A percentile compares a stretch with the other conserved stretches of the same genome.
phyloP scores from a whole-genome alignment of 2,113 vertebrate genomes.

The Tursiops truncatus region DNA sequence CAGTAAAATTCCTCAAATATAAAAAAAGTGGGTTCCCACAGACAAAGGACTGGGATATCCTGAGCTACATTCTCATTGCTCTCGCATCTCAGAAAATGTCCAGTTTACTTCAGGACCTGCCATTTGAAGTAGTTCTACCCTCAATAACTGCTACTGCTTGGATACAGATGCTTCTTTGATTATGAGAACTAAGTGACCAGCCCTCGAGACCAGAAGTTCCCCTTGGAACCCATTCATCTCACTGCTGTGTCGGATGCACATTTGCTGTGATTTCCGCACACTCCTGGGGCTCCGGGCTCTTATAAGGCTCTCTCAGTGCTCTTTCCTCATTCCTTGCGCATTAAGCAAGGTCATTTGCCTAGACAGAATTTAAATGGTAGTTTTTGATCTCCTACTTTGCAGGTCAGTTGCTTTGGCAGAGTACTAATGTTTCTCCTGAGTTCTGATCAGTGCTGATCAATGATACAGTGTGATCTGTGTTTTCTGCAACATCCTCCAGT shows the following conservation, averaged over 20 bases:
- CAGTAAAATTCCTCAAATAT: not conserved
- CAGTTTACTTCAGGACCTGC: not conserved
- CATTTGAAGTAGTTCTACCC: not conserved
- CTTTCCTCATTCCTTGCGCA: not conserved
- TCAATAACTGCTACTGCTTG: rapidly evolving
- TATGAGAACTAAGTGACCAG: not conserved
- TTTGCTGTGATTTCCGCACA: not conserved
- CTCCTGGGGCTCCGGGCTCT: rapidly evolving
- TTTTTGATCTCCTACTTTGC: constrained; percentile 49
- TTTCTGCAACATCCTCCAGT: constrained; percentile 41
- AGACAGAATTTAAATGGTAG: constrained; percentile 35
- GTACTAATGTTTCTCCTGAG: not conserved
- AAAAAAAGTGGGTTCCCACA: not conserved
- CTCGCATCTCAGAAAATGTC: not conserved
- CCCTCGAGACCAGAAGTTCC: not conserved
- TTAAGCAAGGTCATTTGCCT: not conserved
- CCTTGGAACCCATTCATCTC: not conserved
- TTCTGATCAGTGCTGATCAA: constrained; percentile 37
- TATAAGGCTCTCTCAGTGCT: not conserved
- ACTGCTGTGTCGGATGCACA: no score
- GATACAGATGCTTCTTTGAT: not conserved
- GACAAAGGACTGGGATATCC: not conserved
- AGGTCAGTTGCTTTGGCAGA: constrained; percentile 53
- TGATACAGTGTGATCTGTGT: not conserved
- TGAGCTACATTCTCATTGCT: not conserved